Evolutionary conservation across 1,140 invertebrate species (phyloP).

Genomic region (Polyergus mexicanus): DNA sequence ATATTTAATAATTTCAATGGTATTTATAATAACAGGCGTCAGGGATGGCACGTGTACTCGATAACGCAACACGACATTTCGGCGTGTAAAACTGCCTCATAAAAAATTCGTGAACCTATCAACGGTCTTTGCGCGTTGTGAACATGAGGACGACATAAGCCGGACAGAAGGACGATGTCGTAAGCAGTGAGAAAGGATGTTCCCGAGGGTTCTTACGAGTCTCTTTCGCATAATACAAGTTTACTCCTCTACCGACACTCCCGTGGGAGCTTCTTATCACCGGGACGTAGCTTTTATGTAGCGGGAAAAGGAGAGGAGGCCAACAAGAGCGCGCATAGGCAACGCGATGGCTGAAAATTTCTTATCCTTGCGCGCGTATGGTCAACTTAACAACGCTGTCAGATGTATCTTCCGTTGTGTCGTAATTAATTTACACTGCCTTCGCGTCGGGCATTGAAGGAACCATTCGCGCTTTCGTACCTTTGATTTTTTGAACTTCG

Average conservation of each 20-base stretch:
- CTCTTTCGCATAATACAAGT: slow-evolving; percentile 67
- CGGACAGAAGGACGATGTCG: slow-evolving; percentile 58
- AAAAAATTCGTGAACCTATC: slow-evolving; percentile 46
- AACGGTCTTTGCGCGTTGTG: background rate
- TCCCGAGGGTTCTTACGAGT: slow-evolving; percentile 49
- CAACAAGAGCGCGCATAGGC: slow-evolving; percentile 46
- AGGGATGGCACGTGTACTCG: background rate
- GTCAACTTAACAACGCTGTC: slow-evolving; percentile 7
- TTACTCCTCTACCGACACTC: slow-evolving; percentile 50
- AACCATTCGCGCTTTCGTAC: slow-evolving; percentile 1
- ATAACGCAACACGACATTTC: slow-evolving; percentile 16
- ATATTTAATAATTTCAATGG: background rate
- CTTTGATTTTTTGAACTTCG: slow-evolving; percentile 43
- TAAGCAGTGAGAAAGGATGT: slow-evolving; percentile 48
- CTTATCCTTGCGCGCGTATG: background rate
- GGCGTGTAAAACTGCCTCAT: slow-evolving; percentile 12
- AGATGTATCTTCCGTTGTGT: slow-evolving; percentile 15
- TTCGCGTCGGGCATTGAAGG: slow-evolving; percentile 5
- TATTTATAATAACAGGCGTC: slow-evolving; percentile 4
- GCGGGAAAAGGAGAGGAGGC: slow-evolving; percentile 41
- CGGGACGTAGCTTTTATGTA: slow-evolving; percentile 50
- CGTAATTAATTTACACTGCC: slow-evolving; percentile 48
- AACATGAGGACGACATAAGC: slow-evolving; percentile 41
- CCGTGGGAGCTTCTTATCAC: slow-evolving; percentile 66
- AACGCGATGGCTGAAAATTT: slow-evolving; percentile 31